A percentile compares a stretch with the other conserved stretches of the same genome.
Evolutionary conservation across 2,113 vertebrate species (phyloP).

Genomic region (Pseudonaja textilis): DNA sequence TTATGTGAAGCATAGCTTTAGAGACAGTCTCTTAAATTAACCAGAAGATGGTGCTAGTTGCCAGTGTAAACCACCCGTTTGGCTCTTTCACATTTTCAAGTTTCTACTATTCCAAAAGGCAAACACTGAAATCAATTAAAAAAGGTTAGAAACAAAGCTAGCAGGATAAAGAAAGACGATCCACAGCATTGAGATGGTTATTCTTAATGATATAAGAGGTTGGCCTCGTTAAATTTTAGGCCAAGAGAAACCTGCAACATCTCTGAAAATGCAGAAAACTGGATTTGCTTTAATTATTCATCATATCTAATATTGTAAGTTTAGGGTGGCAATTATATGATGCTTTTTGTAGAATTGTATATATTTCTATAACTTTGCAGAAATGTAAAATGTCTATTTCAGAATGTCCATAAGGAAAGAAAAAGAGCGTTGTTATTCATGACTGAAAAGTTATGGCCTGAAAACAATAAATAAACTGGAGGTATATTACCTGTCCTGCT

Average conservation of each 20-base stretch:
- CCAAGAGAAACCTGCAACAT: not conserved
- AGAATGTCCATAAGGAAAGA: not conserved
- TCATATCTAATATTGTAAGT: not conserved
- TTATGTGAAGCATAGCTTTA: not conserved
- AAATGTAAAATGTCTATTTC: not conserved
- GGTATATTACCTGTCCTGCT: conserved; percentile 82
- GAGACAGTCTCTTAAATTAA: not conserved
- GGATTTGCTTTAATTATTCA: not conserved
- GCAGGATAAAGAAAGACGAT: not conserved
- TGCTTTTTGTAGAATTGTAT: not conserved
- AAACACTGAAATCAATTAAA: conserved; percentile 38
- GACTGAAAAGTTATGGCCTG: not conserved
- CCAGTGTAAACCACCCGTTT: not conserved
- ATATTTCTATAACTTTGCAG: not conserved
- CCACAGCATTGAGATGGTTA: not conserved
- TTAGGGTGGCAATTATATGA: not conserved
- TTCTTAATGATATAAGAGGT: not conserved
- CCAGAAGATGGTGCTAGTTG: conserved; percentile 71
- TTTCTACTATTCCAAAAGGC: conserved; percentile 13
- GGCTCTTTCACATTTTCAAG: conserved; percentile 19
- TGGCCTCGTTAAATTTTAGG: not conserved
- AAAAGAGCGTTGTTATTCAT: not conserved
- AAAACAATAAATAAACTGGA: not conserved
- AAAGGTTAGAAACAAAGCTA: not conserved
- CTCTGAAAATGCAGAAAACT: too few relatives aligned